Evolutionary conservation across 2,113 vertebrate species (phyloP).

Genomic region (Phalacrocorax pelagicus): DNA sequence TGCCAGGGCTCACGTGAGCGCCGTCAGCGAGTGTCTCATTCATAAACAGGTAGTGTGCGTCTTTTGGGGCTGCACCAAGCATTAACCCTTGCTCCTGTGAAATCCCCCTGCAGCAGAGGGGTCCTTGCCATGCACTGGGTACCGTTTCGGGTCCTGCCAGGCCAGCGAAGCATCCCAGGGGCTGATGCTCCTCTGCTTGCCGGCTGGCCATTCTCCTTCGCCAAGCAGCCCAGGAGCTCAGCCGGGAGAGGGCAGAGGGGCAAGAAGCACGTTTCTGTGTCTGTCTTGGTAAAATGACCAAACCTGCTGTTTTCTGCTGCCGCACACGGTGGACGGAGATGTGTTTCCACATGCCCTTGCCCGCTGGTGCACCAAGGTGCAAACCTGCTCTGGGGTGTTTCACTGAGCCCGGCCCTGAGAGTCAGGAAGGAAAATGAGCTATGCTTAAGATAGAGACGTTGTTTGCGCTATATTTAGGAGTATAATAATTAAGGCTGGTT

Average conservation of each 20-base stretch:
- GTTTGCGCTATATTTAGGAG: conserved; percentile 52
- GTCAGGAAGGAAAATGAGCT: conserved; percentile 35
- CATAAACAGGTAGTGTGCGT: fast-evolving
- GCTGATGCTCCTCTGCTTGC: neutral
- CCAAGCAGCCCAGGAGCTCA: fast-evolving
- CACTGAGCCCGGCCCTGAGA: fast-evolving
- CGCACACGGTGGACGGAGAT: fast-evolving
- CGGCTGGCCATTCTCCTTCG: fast-evolving
- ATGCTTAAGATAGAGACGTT: neutral
- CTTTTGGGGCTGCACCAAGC: neutral
- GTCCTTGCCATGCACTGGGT: fast-evolving
- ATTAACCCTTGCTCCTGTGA: neutral
- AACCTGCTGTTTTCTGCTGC: neutral
- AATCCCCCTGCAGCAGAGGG: neutral
- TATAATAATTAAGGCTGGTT: conserved; percentile 44
- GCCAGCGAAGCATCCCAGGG: neutral
- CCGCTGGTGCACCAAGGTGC: fast-evolving
- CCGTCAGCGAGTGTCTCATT: fast-evolving
- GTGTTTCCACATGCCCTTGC: neutral
- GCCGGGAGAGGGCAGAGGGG: fast-evolving
- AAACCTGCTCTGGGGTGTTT: neutral
- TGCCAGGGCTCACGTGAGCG: neutral
- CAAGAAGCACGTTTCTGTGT: neutral
- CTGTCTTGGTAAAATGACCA: neutral
- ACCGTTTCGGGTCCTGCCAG: neutral